Base-by-base conservation (phyloP, 2,113 vertebrate genomes). In the Equus przewalskii region DNA sequence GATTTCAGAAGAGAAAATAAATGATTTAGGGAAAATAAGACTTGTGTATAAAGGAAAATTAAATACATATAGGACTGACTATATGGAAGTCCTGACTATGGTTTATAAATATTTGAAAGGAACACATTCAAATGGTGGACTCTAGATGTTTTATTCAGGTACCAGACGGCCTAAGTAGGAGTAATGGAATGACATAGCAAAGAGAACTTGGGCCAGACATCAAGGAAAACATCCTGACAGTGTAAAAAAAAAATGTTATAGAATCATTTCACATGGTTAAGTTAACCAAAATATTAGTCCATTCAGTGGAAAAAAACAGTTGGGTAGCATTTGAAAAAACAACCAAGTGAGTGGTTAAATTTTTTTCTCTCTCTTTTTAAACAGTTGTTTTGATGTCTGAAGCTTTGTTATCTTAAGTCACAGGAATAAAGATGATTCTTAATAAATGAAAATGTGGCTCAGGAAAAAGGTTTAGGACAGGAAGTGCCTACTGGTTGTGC, bases 71-170 rank as follows among this genome's bases (percentile, higher is more conserved):
- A 51, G 76, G 75, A 65, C 78, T 76, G 75, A 49, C 83, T 69
- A 22, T 44, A 44, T 62, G 65, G 65, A 96, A 96, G 92, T 62
- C 76, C 69, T 58, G 67, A 58, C 46, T 67, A 6, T 10, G 33
- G 86, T 36, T 96, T 84, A 89, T 97, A 95, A 84, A 96, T 97
- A 96, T 90, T 95, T 84, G 60, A 95, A 94, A 94, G 76, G 94
- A 76, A 75, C 58, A 92, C 75, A 87, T 81, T 78, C 65, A 89
- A 94, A 58, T 19, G 44, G 79, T 41, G 21, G 64, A 60, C 65
- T 92, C 46, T 75, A 28, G 41, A 89, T 83, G 65, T 87, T 96
- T 92, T 96, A 84, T 81, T 64, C 87, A 84, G 70, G 79, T 85
- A 64, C 49, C 64, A 62, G 94, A 62, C 7, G 6, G 94, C 4